Conservation (phyloP, 2,888 invertebrate species). For the Trichopria drosophilae region DNA sequence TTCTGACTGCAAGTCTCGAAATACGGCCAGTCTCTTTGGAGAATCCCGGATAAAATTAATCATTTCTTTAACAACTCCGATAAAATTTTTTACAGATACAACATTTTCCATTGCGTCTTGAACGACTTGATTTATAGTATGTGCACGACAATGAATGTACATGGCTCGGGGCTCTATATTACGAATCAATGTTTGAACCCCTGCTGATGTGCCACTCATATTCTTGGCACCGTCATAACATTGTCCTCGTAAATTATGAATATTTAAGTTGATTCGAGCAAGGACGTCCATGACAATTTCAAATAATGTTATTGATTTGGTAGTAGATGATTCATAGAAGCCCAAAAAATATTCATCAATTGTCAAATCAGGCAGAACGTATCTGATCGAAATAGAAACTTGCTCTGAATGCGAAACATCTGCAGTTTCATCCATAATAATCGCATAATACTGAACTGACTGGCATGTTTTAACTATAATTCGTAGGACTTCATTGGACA, state of each 20-base stretch:
- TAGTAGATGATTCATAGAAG: constrained; percentile 13
- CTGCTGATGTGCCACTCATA: constrained; percentile 29
- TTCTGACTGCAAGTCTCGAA: constrained; percentile 25
- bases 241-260: constrained; percentile 26
- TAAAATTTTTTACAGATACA: constrained; percentile 8
- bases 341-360: constrained; percentile 19
- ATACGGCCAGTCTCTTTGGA: constrained; percentile 29
- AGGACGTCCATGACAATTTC: constrained; percentile 13
- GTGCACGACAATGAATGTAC: constrained; percentile 14
- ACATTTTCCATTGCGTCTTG: constrained; percentile 21
- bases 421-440: constrained; percentile 19
- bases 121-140: constrained; percentile 17
- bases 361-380: constrained; percentile 10
- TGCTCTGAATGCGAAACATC: constrained; percentile 17
- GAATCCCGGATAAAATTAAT: constrained; percentile 30
- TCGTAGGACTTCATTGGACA: constrained; percentile 4
- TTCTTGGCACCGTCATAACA: constrained; percentile 33
- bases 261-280: constrained; percentile 3
- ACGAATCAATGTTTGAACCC: constrained; percentile 22
- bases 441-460: constrained; percentile 3
- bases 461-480: constrained; percentile 8
- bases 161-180: constrained; percentile 18
- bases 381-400: constrained; percentile 17
- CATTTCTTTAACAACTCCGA: constrained; percentile 7
- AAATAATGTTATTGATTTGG: constrained; percentile 10